phyloP scores from a whole-genome alignment of 2,888 invertebrate genomes.

The Temnothorax rugatulus region DNA sequence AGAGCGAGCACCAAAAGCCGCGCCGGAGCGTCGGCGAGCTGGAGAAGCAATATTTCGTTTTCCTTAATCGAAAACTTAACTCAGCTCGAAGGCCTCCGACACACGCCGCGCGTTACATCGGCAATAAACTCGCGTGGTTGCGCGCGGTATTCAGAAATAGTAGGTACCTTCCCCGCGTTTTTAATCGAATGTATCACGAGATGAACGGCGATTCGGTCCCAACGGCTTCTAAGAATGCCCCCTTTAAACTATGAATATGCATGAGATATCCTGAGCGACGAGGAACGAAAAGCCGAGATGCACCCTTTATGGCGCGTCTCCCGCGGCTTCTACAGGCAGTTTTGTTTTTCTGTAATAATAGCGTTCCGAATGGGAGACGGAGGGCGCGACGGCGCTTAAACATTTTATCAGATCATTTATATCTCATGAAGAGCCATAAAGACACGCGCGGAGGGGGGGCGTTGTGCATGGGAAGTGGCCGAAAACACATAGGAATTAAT shows the following conservation, averaged over 20 bases:
- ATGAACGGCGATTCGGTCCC: conserved; percentile 66
- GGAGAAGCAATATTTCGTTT: conserved; percentile 15
- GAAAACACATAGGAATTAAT: conserved; percentile 82
- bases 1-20: background rate
- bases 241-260: conserved; percentile 80
- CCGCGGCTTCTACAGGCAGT: conserved; percentile 67
- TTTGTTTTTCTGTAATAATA: conserved; percentile 79
- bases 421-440: conserved; percentile 80
- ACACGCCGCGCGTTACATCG: background rate
- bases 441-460: conserved; percentile 71
- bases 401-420: conserved; percentile 84
- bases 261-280: conserved; percentile 71
- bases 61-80: conserved; percentile 18
- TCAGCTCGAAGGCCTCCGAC: background rate
- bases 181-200: conserved; percentile 63
- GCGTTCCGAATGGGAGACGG: conserved; percentile 57
- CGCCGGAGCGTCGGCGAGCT: background rate
- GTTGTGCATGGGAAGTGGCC: conserved; percentile 81
- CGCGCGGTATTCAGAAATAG: conserved; percentile 53
- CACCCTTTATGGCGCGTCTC: conserved; percentile 70
- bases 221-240: conserved; percentile 77
- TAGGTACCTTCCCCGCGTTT: conserved; percentile 7
- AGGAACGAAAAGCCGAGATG: conserved; percentile 8
- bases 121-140: conserved; percentile 6
- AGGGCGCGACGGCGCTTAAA: conserved; percentile 75